A percentile compares a stretch with the other conserved stretches of the same genome.
Conservation (phyloP, 1,140 invertebrate species). For the Hormaphis cornu region DNA sequence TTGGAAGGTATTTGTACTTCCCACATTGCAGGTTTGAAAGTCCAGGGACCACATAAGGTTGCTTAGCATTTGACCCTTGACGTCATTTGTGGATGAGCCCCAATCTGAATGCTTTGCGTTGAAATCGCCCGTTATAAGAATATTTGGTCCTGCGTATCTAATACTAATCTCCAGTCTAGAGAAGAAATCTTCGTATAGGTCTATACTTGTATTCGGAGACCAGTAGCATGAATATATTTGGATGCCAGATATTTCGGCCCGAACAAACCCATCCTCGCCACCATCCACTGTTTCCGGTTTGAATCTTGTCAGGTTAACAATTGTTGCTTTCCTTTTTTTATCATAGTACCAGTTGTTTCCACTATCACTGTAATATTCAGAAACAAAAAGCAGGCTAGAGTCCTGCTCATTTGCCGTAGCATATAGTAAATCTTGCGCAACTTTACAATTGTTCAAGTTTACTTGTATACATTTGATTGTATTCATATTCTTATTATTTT, state of each 20-base stretch:
- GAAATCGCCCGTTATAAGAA: neutral
- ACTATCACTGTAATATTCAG: neutral
- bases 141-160: neutral
- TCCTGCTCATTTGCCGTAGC: neutral
- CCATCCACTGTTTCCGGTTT: no score
- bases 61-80: neutral
- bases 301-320: no score
- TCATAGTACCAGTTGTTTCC: no score
- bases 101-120: neutral
- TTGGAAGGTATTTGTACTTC: neutral
- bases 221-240: neutral
- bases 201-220: neutral
- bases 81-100: neutral
- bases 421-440: neutral
- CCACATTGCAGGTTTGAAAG: neutral
- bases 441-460: neutral
- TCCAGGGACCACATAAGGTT: neutral
- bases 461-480: neutral
- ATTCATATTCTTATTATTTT: no score
- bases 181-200: neutral
- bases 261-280: no score
- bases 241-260: no score
- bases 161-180: neutral
- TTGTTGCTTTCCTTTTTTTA: no score
- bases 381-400: neutral